Evolutionary conservation across 1,140 invertebrate genomes (phyloP).

Genomic region (Drosophila bocki): DNA sequence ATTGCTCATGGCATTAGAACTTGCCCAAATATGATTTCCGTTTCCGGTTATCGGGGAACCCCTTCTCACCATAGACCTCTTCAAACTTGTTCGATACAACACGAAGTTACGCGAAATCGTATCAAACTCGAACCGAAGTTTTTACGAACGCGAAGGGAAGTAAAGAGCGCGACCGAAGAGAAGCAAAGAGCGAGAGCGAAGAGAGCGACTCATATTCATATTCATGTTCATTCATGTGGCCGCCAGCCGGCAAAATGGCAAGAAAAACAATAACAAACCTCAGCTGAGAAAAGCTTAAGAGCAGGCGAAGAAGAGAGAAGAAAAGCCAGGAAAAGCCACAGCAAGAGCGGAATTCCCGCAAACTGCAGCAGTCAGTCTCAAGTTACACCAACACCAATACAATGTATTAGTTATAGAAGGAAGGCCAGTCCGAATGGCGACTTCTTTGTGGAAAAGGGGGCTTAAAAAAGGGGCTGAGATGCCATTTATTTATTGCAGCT

Average conservation of each 20-base stretch:
- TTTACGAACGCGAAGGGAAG: constrained; percentile 21
- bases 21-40: constrained; percentile 70
- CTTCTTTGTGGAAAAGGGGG: constrained; percentile 24
- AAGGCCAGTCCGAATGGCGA: constrained; percentile 45
- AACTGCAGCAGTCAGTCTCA: constrained; percentile 56
- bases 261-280: constrained; percentile 81
- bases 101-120: constrained; percentile 53
- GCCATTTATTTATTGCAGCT: constrained; percentile 52
- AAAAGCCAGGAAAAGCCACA: constrained; percentile 13
- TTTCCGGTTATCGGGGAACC: constrained; percentile 51
- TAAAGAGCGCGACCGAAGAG: constrained; percentile 10
- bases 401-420: constrained; percentile 19
- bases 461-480: constrained; percentile 13
- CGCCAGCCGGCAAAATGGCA: constrained; percentile 71
- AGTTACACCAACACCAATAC: constrained; percentile 47
- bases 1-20: constrained; percentile 49
- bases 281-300: constrained; percentile 76
- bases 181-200: constrained; percentile 10
- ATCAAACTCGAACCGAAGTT: constrained; percentile 43
- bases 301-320: constrained; percentile 31
- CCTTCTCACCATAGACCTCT: background rate
- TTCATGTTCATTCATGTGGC: constrained; percentile 73
- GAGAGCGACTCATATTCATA: constrained; percentile 23
- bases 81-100: constrained; percentile 73
- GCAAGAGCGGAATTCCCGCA: constrained; percentile 18